Conservation (phyloP, 30 jellyfish, hydroid and myxozoan species). For the Aurelia coerulea region DNA sequence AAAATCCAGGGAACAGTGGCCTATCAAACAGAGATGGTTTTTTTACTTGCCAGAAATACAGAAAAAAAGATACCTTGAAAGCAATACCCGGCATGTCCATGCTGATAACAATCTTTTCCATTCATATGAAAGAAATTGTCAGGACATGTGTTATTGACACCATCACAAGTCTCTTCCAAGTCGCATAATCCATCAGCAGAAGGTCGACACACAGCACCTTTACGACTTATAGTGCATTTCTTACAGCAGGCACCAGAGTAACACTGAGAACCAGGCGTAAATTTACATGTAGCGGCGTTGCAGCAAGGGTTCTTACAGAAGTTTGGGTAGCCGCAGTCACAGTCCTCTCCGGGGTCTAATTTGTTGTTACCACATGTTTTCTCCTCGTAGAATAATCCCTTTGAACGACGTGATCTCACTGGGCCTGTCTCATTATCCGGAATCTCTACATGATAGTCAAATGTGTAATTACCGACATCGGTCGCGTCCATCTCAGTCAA, state of each 20-base stretch:
- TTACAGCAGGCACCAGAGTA: constrained; percentile 55
- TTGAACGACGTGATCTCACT: not conserved
- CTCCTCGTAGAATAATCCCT: constrained; percentile 14
- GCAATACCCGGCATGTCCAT: constrained; percentile 45
- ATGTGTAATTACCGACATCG: not conserved
- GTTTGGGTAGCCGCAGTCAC: constrained; percentile 63
- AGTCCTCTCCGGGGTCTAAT: constrained; percentile 63
- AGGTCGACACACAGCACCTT: constrained; percentile 46
- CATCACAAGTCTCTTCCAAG: constrained; percentile 59
- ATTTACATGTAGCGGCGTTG: constrained; percentile 54
- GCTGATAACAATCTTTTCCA: constrained; percentile 44
- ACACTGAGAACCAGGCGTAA: constrained; percentile 62
- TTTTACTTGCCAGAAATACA: too few relatives aligned
- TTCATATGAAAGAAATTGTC: constrained; percentile 30
- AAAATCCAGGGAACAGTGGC: too few relatives aligned
- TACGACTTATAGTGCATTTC: constrained; percentile 19
- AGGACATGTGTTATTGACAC: constrained; percentile 39
- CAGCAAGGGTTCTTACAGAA: constrained; percentile 65
- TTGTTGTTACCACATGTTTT: constrained; percentile 55
- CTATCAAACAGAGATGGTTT: too few relatives aligned
- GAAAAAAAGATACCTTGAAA: not conserved
- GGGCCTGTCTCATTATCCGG: too few relatives aligned
- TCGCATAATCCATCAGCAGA: constrained; percentile 37
- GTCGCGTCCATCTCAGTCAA: constrained; percentile 12
- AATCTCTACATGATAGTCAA: too few relatives aligned